Evolutionary conservation across 2,113 vertebrate species (phyloP).

Genomic region (Typhlomys cinereus): DNA sequence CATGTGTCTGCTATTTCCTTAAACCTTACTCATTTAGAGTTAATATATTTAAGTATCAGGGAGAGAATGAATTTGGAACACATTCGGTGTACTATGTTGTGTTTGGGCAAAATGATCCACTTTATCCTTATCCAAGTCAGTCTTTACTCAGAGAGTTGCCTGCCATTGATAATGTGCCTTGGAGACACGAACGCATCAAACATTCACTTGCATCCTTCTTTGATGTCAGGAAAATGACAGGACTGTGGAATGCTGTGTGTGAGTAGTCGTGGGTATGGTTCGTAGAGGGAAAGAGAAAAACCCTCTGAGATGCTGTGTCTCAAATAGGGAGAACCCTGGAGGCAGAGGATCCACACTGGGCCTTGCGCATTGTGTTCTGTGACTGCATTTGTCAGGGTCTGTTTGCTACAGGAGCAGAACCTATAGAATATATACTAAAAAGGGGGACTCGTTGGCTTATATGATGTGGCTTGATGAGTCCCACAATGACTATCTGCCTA

Average conservation of each 20-base stretch:
- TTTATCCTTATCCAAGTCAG: background rate
- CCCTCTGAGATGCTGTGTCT: background rate
- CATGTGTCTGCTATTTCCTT: background rate
- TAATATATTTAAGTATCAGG: background rate
- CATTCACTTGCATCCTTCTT: background rate
- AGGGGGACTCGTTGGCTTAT: too few species aligned
- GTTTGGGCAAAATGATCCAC: background rate
- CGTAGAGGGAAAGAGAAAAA: background rate
- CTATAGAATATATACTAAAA: too few species aligned
- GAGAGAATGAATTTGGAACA: background rate
- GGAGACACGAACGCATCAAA: background rate
- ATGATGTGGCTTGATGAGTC: too few species aligned
- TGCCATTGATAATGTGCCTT: constrained; percentile 4
- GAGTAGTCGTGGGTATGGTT: background rate
- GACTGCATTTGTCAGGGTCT: background rate
- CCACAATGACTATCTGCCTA: too few species aligned
- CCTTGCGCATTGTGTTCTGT: constrained; percentile 21
- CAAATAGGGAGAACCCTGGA: background rate
- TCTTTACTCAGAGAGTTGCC: background rate
- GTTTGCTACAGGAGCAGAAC: too few species aligned
- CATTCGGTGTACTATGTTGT: background rate
- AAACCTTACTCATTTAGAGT: background rate
- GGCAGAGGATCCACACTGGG: background rate
- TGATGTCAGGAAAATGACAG: background rate
- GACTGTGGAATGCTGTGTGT: background rate